Conservation (phyloP, 2,888 invertebrate genomes). For the Nemotelus pantherinus region DNA sequence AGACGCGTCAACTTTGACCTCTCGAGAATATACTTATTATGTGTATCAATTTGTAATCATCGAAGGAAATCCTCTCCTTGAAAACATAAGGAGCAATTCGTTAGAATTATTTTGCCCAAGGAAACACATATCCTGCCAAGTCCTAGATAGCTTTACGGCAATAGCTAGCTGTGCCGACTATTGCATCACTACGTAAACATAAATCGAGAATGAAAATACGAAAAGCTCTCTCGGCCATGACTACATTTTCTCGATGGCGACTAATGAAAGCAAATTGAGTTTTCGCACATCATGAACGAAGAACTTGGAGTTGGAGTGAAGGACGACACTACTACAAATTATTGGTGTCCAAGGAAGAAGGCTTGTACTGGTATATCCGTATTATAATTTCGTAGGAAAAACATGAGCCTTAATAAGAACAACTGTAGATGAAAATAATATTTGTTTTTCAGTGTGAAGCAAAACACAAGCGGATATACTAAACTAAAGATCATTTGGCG, state of each 20-base stretch:
- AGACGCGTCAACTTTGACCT: too few species aligned
- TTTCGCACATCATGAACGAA: slow-evolving; percentile 12
- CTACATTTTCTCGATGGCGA: not conserved
- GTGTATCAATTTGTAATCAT: not conserved
- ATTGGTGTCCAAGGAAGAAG: too few species aligned
- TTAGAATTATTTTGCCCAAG: slow-evolving; percentile 9
- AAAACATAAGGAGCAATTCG: slow-evolving; percentile 17
- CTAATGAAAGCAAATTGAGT: slow-evolving; percentile 12
- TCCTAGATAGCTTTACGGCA: not conserved
- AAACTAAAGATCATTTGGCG: too few species aligned
- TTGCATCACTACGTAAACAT: not conserved
- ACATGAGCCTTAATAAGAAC: too few species aligned
- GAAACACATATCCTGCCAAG: slow-evolving; percentile 4
- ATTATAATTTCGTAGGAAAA: too few species aligned
- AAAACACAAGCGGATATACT: too few species aligned
- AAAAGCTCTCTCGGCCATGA: not conserved
- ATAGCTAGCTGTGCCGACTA: not conserved
- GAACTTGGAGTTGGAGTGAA: not conserved
- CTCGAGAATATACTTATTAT: too few species aligned
- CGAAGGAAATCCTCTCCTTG: not conserved
- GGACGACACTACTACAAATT: not conserved
- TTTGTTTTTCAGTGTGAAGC: too few species aligned
- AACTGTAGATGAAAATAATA: too few species aligned
- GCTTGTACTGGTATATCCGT: too few species aligned
- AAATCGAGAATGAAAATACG: not conserved